Percentiles rank a stretch among this genome's conserved stretches.
These are phyloP conservation scores for Helarctos malayanus DNA, from an alignment of 2,797 vertebrate species.

Conservation along the genomic window DNA sequence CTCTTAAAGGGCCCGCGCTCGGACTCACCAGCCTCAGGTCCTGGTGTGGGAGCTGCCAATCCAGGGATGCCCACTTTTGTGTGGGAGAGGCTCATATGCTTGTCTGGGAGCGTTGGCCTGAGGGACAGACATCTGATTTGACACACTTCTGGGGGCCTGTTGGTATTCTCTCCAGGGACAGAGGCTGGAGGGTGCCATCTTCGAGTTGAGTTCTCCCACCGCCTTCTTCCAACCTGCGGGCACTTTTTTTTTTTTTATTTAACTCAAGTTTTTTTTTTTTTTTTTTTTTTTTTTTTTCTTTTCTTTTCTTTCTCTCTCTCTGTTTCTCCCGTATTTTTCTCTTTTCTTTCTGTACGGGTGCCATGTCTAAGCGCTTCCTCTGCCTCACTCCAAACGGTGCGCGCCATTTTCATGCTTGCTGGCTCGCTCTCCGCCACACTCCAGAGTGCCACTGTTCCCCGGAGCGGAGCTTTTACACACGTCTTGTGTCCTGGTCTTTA, in stretches of 20 bases:
- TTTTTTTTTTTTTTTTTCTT: background rate
- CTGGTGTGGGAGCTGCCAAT: background rate
- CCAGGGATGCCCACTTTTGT: too few relatives aligned
- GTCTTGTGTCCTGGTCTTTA: background rate
- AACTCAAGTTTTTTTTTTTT: background rate
- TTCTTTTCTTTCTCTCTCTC: accelerated
- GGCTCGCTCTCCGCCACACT: too few relatives aligned
- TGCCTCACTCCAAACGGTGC: background rate
- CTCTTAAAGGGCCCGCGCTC: background rate
- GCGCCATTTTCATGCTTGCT: background rate
- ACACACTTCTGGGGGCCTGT: background rate
- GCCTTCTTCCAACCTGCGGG: background rate
- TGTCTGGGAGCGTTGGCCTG: background rate
- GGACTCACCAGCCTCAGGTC: background rate
- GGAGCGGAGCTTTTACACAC: accelerated
- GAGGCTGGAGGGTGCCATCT: background rate
- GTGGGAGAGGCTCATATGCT: background rate
- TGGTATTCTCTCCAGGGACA: background rate
- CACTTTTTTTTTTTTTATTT: background rate
- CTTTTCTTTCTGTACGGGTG: background rate
- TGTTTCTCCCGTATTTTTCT: background rate
- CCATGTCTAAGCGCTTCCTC: background rate
- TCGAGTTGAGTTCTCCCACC: accelerated
- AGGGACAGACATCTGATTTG: background rate
- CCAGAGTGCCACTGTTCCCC: too few relatives aligned